Evolutionary conservation across 2,888 invertebrate genomes (phyloP).

Genomic region (Pegoplata infirma): DNA sequence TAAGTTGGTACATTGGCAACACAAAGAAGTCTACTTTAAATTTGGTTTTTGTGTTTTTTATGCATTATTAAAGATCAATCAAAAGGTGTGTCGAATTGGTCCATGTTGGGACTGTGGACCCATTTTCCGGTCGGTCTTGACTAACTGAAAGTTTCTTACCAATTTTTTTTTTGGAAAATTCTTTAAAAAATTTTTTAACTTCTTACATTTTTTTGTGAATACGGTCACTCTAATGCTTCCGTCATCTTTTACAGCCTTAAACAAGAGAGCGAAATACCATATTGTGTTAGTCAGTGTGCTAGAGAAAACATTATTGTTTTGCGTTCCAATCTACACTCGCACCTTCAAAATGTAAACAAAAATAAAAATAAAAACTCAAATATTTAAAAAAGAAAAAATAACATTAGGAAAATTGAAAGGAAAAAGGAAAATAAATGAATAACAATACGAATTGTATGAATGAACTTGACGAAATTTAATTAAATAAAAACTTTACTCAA

Average conservation of each 20-base stretch:
- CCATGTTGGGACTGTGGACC: no score
- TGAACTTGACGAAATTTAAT: constrained; percentile 17
- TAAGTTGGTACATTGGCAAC: no score
- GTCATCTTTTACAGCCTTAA: not conserved
- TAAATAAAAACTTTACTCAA: no score
- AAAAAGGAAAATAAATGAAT: not conserved
- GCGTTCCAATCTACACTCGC: constrained; percentile 61
- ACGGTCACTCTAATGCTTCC: constrained; percentile 22
- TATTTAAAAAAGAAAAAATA: not conserved
- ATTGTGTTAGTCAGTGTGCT: constrained; percentile 2
- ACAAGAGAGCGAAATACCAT: constrained; percentile 10
- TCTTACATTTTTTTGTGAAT: no score
- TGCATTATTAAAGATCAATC: no score
- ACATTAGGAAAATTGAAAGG: not conserved
- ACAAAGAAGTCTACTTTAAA: no score
- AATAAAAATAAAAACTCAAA: constrained; percentile 8
- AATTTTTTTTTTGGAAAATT: no score
- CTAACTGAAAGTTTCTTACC: no score
- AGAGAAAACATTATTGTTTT: constrained; percentile 33
- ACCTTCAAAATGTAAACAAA: constrained; percentile 68
- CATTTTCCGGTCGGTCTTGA: no score
- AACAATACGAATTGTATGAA: constrained; percentile 22
- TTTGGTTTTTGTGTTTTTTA: no score
- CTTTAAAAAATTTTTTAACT: no score
- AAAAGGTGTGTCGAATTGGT: no score